A percentile compares a stretch with the other conserved stretches of the same genome.
Conservation (phyloP, 2,797 vertebrate genomes). For the Chelmon rostratus region DNA sequence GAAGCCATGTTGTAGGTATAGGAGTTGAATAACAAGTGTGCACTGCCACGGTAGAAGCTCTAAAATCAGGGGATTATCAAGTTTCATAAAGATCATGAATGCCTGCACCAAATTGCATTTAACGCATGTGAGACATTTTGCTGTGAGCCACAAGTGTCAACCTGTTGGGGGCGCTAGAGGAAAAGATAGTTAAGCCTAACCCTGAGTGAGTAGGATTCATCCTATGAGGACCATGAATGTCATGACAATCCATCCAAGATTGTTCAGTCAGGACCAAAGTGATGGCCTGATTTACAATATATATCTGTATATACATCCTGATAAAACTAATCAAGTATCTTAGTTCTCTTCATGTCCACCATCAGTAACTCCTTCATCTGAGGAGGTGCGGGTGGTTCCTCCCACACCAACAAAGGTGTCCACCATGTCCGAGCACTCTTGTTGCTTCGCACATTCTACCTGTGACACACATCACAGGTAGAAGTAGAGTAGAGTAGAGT, state of each 20-base stretch:
- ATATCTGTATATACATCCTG: too few relatives aligned
- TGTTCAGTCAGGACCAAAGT: too few relatives aligned
- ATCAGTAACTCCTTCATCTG: not conserved
- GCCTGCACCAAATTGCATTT: not conserved
- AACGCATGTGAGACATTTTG: not conserved
- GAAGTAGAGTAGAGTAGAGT: too few relatives aligned
- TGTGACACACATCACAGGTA: not conserved
- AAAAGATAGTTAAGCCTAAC: not conserved
- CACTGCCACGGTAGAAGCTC: not conserved
- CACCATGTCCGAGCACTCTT: not conserved
- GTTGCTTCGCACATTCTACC: not conserved
- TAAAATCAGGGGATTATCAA: not conserved
- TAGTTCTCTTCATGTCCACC: not conserved
- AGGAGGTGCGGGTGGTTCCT: not conserved
- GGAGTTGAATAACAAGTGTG: not conserved
- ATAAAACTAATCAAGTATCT: too few relatives aligned
- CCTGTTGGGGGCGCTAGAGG: not conserved
- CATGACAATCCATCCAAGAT: too few relatives aligned
- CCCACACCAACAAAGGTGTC: constrained; percentile 12
- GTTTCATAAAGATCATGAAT: too few relatives aligned
- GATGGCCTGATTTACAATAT: too few relatives aligned
- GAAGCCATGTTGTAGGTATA: constrained; percentile 12
- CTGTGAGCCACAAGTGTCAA: not conserved
- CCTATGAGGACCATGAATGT: not conserved
- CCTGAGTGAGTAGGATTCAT: not conserved